Percentiles rank a stretch among this genome's conserved stretches.
These are phyloP conservation scores for Brachypteracias leptosomus DNA, from an alignment of 2,113 vertebrate genomes.

Conservation along the genomic window DNA sequence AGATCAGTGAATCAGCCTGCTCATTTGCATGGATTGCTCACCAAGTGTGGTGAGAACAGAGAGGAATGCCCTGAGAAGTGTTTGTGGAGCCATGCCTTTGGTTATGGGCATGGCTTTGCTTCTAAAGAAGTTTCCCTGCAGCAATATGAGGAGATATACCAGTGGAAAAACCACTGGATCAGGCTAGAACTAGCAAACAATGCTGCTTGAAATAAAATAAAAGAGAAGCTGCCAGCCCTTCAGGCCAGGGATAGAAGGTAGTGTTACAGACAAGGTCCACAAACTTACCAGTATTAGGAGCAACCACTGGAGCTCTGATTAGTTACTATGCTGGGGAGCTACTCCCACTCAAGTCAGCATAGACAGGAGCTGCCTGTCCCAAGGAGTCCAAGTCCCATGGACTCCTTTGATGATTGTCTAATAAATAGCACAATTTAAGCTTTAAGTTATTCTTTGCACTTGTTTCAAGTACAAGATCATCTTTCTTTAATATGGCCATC, in stretches of 20 bases:
- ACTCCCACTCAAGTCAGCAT: neutral
- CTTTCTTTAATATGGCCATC: neutral
- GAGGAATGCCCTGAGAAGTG: neutral
- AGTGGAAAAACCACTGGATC: neutral
- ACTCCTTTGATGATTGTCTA: neutral
- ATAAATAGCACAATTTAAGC: neutral
- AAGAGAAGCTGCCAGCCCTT: neutral
- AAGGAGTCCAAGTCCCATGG: rapidly evolving
- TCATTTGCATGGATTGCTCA: neutral
- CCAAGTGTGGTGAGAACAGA: neutral
- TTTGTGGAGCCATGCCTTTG: neutral
- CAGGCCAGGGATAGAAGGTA: neutral
- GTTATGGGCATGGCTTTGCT: neutral
- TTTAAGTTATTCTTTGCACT: neutral
- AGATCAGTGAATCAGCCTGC: neutral
- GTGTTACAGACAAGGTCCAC: neutral
- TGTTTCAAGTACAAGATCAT: neutral
- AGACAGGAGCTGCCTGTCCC: neutral
- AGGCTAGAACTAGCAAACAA: neutral
- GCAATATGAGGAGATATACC: neutral
- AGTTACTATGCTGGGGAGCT: neutral
- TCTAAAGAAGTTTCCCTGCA: neutral
- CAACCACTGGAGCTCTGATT: neutral
- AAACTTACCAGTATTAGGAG: neutral
- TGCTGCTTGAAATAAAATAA: neutral